A percentile compares a stretch with the other conserved stretches of the same genome.
Evolutionary conservation across 92 coral and sea anemone genomes (phyloP).

Genomic region (Epizoanthus fatuus): DNA sequence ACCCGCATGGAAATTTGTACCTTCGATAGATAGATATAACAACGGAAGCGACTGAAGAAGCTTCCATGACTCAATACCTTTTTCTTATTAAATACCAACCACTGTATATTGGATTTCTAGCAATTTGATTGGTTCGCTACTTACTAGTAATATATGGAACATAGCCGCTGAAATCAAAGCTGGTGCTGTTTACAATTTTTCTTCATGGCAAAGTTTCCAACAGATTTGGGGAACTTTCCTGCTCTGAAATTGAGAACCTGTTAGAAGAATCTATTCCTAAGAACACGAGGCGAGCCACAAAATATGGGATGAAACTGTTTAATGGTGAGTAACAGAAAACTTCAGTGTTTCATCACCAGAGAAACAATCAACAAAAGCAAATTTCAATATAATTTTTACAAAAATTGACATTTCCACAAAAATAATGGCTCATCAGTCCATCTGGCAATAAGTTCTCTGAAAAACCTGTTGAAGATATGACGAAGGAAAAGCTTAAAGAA

Average conservation of each 20-base stretch:
- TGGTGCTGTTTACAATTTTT: too few relatives aligned
- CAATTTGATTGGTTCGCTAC: too few relatives aligned
- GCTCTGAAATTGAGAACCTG: neutral
- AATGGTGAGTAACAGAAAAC: slow-evolving; percentile 1
- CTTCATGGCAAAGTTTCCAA: too few relatives aligned
- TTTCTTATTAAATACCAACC: too few relatives aligned
- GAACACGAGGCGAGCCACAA: neutral
- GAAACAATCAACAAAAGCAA: neutral
- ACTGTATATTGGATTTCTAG: too few relatives aligned
- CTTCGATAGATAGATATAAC: neutral
- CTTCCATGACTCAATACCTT: too few relatives aligned
- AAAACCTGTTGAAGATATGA: slow-evolving; percentile 46
- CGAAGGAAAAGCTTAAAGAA: slow-evolving; percentile 58
- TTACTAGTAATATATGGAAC: too few relatives aligned
- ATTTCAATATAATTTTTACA: neutral
- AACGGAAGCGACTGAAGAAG: too few relatives aligned
- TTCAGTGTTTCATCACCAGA: neutral
- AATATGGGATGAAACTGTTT: neutral
- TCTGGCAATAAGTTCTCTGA: neutral
- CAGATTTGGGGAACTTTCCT: neutral
- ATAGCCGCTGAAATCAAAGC: too few relatives aligned
- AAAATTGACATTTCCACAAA: neutral
- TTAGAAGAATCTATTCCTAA: neutral
- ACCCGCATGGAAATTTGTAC: slow-evolving; percentile 34
- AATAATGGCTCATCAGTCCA: neutral